Evolutionary conservation across 1,140 invertebrate species (phyloP).

Genomic region (Lepidurus apus): DNA sequence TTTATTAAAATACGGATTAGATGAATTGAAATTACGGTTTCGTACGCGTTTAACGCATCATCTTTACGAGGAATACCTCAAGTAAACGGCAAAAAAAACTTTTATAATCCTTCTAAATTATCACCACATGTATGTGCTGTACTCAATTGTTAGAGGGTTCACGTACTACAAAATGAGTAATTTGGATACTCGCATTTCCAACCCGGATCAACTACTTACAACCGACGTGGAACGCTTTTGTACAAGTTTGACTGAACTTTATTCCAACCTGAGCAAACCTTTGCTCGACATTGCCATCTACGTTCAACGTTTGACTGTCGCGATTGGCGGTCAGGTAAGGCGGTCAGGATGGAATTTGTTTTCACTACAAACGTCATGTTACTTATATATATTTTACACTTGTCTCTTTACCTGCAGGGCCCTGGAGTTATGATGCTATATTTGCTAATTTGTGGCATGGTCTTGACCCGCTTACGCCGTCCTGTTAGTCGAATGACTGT

Average conservation of each 20-base stretch:
- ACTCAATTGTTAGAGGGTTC: slow-evolving; percentile 65
- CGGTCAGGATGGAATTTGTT: too few species aligned
- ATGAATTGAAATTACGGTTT: slow-evolving; percentile 85
- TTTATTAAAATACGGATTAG: slow-evolving; percentile 58
- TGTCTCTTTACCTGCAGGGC: slow-evolving; percentile 53
- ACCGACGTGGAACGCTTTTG: slow-evolving; percentile 97
- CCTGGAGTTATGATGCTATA: slow-evolving; percentile 81
- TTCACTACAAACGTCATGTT: slow-evolving; percentile 29
- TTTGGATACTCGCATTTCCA: slow-evolving; percentile 87
- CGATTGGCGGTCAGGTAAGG: slow-evolving; percentile 69
- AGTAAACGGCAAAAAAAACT: slow-evolving; percentile 52
- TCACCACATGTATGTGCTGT: slow-evolving; percentile 26
- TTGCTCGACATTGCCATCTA: slow-evolving; percentile 90
- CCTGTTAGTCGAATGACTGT: slow-evolving; percentile 86
- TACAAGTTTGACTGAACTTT: slow-evolving; percentile 87
- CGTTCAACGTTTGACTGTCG: slow-evolving; percentile 78
- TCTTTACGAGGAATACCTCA: slow-evolving; percentile 86
- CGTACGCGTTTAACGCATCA: slow-evolving; percentile 79
- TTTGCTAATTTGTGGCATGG: slow-evolving; percentile 71
- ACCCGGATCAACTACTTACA: slow-evolving; percentile 92
- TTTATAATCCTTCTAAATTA: slow-evolving; percentile 33
- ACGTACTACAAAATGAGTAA: slow-evolving; percentile 98
- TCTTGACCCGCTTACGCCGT: slow-evolving; percentile 71
- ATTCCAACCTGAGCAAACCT: slow-evolving; percentile 97
- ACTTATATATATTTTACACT: not conserved